Evolutionary conservation across 2,888 invertebrate genomes (phyloP).

Genomic region (Marronus borbonicus): DNA sequence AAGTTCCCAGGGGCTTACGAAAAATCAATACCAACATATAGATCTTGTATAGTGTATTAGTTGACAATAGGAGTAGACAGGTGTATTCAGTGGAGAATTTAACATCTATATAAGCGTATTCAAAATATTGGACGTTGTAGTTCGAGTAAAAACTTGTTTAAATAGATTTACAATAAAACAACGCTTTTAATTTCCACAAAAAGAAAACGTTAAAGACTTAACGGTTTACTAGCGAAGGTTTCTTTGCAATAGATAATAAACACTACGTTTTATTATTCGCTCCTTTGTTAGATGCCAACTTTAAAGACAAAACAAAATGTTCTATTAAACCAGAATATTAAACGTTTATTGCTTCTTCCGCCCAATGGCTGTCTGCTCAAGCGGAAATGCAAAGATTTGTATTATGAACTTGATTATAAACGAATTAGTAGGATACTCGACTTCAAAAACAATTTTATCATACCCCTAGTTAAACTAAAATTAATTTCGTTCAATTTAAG

Average conservation of each 20-base stretch:
- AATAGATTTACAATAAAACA: too few relatives aligned
- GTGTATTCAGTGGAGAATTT: background rate
- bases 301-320: conserved; percentile 13
- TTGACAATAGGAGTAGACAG: background rate
- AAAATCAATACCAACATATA: conserved; percentile 16
- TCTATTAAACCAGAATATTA: conserved; percentile 35
- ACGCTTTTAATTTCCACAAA: too few relatives aligned
- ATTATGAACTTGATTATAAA: conserved; percentile 28
- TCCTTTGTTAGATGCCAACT: conserved; percentile 8
- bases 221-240: too few relatives aligned
- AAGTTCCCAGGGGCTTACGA: conserved; percentile 5
- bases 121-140: too few relatives aligned
- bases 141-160: too few relatives aligned
- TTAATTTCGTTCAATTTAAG: too few relatives aligned
- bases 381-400: conserved; percentile 27
- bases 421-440: background rate
- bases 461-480: background rate
- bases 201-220: too few relatives aligned
- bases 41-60: background rate
- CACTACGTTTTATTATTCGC: background rate
- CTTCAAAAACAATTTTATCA: conserved; percentile 1
- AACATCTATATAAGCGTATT: too few relatives aligned
- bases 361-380: conserved; percentile 1
- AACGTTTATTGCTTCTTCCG: conserved; percentile 37
- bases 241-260: background rate